A percentile compares a stretch with the other conserved stretches of the same genome.
phyloP scores from a whole-genome alignment of 2,797 vertebrate genomes.

The Siniperca scherzeri region DNA sequence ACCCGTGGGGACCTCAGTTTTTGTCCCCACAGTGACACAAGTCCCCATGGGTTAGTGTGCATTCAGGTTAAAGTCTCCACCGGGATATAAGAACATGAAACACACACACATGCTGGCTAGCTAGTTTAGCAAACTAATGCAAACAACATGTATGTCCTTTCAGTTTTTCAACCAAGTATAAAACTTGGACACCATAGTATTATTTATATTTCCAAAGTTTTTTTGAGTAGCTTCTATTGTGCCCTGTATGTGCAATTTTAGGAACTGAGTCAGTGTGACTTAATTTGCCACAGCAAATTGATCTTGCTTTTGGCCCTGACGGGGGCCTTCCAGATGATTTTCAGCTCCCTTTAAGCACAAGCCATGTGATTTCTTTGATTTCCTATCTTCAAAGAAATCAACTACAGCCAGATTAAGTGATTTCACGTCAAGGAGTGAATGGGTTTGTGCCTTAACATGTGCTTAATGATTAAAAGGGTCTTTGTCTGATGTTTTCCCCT shows the following conservation, averaged over 20 bases:
- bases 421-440: not conserved
- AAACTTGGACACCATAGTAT: not conserved
- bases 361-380: conserved; percentile 13
- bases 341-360: not conserved
- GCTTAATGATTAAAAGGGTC: not conserved
- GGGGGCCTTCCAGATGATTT: not conserved
- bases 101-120: not conserved
- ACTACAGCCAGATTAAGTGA: not conserved
- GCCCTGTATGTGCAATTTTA: not conserved
- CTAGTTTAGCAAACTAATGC: not conserved
- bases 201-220: too few species aligned
- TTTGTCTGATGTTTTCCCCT: not conserved
- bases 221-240: not conserved
- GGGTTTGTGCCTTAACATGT: not conserved
- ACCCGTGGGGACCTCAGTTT: too few species aligned
- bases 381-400: not conserved
- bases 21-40: too few species aligned
- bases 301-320: not conserved
- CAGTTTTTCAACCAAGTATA: not conserved
- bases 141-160: not conserved
- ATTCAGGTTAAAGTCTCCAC: too few species aligned
- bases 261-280: conserved; percentile 7
- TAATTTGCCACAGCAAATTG: not conserved
- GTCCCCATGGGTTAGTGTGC: too few species aligned
- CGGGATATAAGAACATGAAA: too few species aligned